Evolutionary conservation across 2,113 vertebrate genomes (phyloP).

Genomic region (Neoarius graeffei): DNA sequence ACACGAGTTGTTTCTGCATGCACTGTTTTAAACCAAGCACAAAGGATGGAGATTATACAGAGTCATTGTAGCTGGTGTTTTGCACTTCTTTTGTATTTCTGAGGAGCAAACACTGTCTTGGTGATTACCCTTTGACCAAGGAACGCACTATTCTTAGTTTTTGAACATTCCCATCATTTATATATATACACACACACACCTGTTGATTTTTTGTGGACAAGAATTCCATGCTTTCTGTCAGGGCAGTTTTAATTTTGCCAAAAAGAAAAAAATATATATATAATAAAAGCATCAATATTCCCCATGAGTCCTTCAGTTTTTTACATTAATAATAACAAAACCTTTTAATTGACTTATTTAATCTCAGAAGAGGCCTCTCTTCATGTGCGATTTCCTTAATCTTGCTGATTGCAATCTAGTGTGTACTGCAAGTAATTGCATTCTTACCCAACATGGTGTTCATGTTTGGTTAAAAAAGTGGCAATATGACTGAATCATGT

Average conservation of each 20-base stretch:
- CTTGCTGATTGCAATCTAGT: conserved; percentile 7
- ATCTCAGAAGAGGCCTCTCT: not conserved
- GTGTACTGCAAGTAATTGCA: not conserved
- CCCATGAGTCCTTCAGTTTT: not conserved
- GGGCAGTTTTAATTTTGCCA: not conserved
- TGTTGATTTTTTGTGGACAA: not conserved
- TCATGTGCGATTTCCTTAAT: not conserved
- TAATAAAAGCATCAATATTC: not conserved
- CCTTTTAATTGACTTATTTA: not conserved
- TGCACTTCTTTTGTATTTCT: conserved; percentile 56
- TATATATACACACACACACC: not conserved
- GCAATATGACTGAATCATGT: conserved; percentile 62
- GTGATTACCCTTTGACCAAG: not conserved
- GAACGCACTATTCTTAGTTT: not conserved
- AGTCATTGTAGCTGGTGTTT: conserved; percentile 74
- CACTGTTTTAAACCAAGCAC: conserved; percentile 72
- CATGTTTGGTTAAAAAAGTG: conserved; percentile 38
- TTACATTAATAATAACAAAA: too few species aligned
- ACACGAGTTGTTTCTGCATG: conserved; percentile 72
- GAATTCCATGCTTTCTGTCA: conserved; percentile 24
- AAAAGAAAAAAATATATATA: not conserved
- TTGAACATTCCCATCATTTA: not conserved
- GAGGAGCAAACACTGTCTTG: conserved; percentile 16
- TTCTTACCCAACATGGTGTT: not conserved
- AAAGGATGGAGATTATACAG: conserved; percentile 67